Percentiles rank a stretch among this genome's conserved stretches.
Conservation (phyloP, 1,140 invertebrate genomes). For the Zaprionus taronus region DNA sequence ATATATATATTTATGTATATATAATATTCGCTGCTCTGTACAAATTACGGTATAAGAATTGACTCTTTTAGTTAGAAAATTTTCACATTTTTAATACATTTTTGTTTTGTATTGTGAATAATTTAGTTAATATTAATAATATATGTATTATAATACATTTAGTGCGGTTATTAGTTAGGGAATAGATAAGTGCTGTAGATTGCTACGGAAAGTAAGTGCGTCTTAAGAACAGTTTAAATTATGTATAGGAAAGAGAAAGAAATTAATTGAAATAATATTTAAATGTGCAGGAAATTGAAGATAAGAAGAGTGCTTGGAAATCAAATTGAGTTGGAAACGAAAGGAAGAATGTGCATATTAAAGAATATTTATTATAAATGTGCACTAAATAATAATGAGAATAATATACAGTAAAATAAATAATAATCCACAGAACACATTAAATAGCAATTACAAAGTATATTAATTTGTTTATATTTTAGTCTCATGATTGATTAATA, state of each 20-base stretch:
- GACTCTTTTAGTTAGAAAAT: conserved; percentile 85
- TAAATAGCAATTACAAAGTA: not conserved
- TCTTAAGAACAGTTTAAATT: conserved; percentile 23
- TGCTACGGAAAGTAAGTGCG: conserved; percentile 56
- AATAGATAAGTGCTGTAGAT: conserved; percentile 18
- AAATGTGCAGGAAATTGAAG: conserved; percentile 33
- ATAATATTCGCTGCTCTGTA: conserved; percentile 80
- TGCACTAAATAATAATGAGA: conserved; percentile 21
- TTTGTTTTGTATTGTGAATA: conserved; percentile 75
- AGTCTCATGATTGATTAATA: conserved; percentile 5
- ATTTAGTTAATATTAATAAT: conserved; percentile 58
- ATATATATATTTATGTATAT: conserved; percentile 41
- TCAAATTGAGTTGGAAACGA: not conserved
- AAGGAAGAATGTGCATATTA: conserved; percentile 2
- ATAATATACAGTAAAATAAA: not conserved
- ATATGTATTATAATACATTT: conserved; percentile 47
- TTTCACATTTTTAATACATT: conserved; percentile 83
- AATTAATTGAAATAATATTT: not conserved
- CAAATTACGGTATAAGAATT: conserved; percentile 85
- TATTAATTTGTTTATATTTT: not conserved
- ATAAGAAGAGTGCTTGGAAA: not conserved
- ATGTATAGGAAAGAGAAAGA: not conserved
- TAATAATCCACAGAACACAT: not conserved
- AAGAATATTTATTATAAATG: not conserved
- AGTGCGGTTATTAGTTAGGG: conserved; percentile 11